phyloP scores from a whole-genome alignment of 2,888 invertebrate genomes.

The Rosalia funebris region DNA sequence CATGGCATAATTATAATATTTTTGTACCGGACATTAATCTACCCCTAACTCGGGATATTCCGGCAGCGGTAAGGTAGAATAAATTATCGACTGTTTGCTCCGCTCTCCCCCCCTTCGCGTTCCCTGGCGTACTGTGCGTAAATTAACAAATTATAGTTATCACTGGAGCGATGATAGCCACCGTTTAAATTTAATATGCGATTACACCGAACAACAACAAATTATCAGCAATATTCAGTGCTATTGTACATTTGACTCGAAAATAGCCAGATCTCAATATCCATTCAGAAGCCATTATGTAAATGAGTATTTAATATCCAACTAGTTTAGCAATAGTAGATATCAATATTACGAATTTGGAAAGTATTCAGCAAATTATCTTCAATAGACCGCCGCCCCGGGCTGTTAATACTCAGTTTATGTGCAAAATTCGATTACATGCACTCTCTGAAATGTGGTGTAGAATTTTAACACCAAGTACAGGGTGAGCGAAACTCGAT shows the following conservation, averaged over 20 bases:
- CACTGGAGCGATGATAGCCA: slow-evolving; percentile 23
- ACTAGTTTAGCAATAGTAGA: slow-evolving; percentile 4
- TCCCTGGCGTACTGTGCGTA: slow-evolving; percentile 39
- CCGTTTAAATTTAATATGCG: slow-evolving; percentile 32
- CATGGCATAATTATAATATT: no score
- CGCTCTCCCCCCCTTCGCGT: neutral
- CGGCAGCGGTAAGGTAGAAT: neutral
- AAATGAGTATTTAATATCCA: slow-evolving; percentile 17
- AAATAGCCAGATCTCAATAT: slow-evolving; percentile 26
- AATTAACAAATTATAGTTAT: slow-evolving; percentile 38
- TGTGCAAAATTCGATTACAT: no score
- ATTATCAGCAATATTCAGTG: slow-evolving; percentile 26
- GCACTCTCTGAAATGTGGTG: no score
- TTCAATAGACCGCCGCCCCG: no score
- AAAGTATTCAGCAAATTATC: slow-evolving; percentile 1
- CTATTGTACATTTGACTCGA: slow-evolving; percentile 16
- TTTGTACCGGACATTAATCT: no score
- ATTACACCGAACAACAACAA: slow-evolving; percentile 28
- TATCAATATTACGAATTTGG: neutral
- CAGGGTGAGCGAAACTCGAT: no score
- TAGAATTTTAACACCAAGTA: no score
- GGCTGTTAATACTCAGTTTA: no score
- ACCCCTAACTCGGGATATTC: neutral
- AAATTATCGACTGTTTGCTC: slow-evolving; percentile 5
- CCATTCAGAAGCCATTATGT: slow-evolving; percentile 27